Evolutionary conservation across 1,140 invertebrate genomes (phyloP).

Genomic region (Planococcus citri): DNA sequence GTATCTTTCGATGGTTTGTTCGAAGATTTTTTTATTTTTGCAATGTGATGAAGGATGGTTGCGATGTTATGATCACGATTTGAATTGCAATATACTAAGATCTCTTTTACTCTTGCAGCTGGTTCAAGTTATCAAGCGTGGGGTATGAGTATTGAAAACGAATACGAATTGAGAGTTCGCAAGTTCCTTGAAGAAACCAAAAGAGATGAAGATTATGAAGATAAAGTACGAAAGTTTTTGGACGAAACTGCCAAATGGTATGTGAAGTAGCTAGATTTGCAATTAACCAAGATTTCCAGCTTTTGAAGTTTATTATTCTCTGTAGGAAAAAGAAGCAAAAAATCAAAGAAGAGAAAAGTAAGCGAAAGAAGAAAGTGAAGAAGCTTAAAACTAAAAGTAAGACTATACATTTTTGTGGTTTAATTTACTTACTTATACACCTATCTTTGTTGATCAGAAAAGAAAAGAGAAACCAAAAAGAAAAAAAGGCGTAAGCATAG

Average conservation of each 20-base stretch:
- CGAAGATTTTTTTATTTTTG: background rate
- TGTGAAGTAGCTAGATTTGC: background rate
- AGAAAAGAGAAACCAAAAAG: slow-evolving; percentile 48
- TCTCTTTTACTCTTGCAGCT: background rate
- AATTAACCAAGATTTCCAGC: background rate
- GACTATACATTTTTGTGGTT: slow-evolving; percentile 24
- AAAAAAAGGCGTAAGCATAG: slow-evolving; percentile 33
- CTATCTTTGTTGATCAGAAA: slow-evolving; percentile 30
- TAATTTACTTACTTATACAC: too few relatives aligned
- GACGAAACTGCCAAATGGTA: slow-evolving; percentile 60
- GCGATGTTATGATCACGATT: background rate
- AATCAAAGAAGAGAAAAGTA: slow-evolving; percentile 46
- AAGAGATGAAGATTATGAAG: slow-evolving; percentile 69
- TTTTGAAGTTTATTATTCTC: slow-evolving; percentile 23
- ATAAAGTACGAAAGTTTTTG: slow-evolving; percentile 64
- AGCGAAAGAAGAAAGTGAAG: slow-evolving; percentile 54
- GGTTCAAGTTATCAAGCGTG: background rate
- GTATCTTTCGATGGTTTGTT: too few relatives aligned
- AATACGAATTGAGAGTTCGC: slow-evolving; percentile 58
- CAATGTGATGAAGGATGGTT: background rate
- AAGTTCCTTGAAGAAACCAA: slow-evolving; percentile 63
- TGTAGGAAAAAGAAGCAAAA: slow-evolving; percentile 39
- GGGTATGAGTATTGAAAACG: slow-evolving; percentile 30
- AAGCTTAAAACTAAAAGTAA: slow-evolving; percentile 44
- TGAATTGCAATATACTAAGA: background rate